These are phyloP conservation scores for Patella pellucida DNA, from an alignment of 2,888 invertebrate species.

Conservation along the genomic window DNA sequence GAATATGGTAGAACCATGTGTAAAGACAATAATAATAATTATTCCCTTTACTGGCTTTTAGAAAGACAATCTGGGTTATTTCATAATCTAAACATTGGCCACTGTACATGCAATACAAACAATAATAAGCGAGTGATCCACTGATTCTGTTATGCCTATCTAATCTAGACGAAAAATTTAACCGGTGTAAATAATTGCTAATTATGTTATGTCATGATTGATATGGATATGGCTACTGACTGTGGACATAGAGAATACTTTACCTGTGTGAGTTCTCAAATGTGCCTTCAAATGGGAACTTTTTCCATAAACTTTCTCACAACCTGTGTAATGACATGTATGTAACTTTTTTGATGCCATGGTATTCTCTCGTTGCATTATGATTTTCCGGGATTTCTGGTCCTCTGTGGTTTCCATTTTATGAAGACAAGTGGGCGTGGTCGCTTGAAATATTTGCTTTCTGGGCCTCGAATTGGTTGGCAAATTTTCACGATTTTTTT, in stretches of 20 bases:
- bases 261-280: constrained; percentile 78
- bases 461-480: constrained; percentile 31
- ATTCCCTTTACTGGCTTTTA: too few relatives aligned
- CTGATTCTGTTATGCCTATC: too few relatives aligned
- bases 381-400: neutral
- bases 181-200: too few relatives aligned
- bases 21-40: too few relatives aligned
- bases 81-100: too few relatives aligned
- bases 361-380: constrained; percentile 2
- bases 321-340: constrained; percentile 76
- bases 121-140: too few relatives aligned
- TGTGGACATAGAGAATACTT: neutral
- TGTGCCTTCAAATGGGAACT: constrained; percentile 79
- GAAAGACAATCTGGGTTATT: too few relatives aligned
- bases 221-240: too few relatives aligned
- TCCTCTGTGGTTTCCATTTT: constrained; percentile 15
- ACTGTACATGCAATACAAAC: too few relatives aligned
- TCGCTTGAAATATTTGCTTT: constrained; percentile 36
- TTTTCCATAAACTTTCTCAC: constrained; percentile 78
- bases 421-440: constrained; percentile 50
- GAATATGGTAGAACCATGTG: too few relatives aligned
- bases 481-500: constrained; percentile 17
- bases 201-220: too few relatives aligned
- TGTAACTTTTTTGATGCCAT: constrained; percentile 74
- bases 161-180: too few relatives aligned